These are phyloP conservation scores for Siniperca undulata DNA, from an alignment of 2,797 vertebrate species.

Conservation along the genomic window DNA sequence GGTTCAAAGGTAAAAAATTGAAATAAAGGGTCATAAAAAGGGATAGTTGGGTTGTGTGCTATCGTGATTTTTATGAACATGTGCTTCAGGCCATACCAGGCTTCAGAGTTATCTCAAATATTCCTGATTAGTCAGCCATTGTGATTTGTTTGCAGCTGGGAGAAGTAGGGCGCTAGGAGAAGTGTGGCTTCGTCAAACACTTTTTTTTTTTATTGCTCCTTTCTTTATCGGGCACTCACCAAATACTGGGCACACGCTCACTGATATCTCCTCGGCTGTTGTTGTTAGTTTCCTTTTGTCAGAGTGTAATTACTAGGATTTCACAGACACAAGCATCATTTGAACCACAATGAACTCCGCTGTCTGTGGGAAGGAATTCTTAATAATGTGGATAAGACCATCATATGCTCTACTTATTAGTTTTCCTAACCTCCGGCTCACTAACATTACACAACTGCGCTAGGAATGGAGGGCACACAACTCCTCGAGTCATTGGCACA, in stretches of 20 bases:
- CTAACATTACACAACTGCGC: conserved; percentile 30
- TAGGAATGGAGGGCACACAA: conserved; percentile 27
- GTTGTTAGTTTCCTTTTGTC: conserved; percentile 35
- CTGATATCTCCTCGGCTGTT: conserved; percentile 16
- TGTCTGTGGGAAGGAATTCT: conserved; percentile 48
- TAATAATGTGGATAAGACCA: conserved; percentile 55
- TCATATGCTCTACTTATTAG: conserved; percentile 63
- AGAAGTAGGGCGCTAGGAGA: conserved; percentile 20
- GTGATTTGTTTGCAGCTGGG: conserved; percentile 12
- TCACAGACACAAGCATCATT: conserved; percentile 29
- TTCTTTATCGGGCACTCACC: neutral
- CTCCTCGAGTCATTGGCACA: conserved; percentile 35
- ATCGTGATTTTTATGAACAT: conserved; percentile 25
- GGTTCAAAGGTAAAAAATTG: conserved; percentile 58
- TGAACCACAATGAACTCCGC: conserved; percentile 27
- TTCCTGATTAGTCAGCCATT: conserved; percentile 1
- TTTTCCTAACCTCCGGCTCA: conserved; percentile 68
- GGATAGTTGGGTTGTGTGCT: neutral
- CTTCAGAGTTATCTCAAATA: conserved; percentile 11
- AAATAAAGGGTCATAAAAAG: conserved; percentile 45
- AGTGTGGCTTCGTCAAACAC: neutral
- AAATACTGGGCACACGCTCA: neutral
- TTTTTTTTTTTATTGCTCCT: neutral
- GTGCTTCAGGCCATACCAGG: neutral
- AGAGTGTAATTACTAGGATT: conserved; percentile 41